Percentiles rank a stretch among this genome's conserved stretches.
These are phyloP conservation scores for Nymphicus hollandicus DNA, from an alignment of 2,113 vertebrate species.

Conservation along the genomic window DNA sequence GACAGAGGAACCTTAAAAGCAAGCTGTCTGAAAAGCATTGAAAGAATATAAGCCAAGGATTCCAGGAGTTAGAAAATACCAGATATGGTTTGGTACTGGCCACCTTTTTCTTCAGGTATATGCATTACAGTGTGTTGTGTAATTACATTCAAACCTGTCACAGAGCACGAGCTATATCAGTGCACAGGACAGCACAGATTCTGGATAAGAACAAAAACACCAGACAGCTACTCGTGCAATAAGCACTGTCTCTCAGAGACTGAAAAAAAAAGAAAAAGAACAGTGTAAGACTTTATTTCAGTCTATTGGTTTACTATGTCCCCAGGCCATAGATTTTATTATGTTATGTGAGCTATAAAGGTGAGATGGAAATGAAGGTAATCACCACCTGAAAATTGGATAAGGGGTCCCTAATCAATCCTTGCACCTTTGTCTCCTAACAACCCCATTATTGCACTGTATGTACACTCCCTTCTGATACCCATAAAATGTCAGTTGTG, in stretches of 20 bases:
- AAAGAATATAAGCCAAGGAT: not conserved
- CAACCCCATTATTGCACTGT: not conserved
- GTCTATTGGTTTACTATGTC: not conserved
- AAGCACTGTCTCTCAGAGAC: not conserved
- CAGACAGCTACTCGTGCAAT: not conserved
- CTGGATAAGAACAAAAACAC: not conserved
- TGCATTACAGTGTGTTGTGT: rapidly evolving
- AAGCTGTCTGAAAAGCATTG: not conserved
- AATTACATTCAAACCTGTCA: not conserved
- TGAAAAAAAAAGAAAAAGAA: not conserved
- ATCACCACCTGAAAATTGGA: not conserved
- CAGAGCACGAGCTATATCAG: not conserved
- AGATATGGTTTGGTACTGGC: not conserved
- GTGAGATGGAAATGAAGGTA: not conserved
- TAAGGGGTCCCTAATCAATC: not conserved
- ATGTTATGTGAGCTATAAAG: not conserved
- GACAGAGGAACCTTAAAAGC: not conserved
- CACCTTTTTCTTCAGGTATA: not conserved
- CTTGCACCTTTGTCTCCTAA: not conserved
- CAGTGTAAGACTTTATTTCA: not conserved
- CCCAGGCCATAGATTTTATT: not conserved
- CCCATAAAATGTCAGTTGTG: not conserved
- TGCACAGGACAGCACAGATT: not conserved
- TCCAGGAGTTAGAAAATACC: not conserved
- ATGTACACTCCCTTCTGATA: not conserved